Evolutionary conservation across 2,113 vertebrate genomes (phyloP), one percentile per base, ranked within the genome.

Genomic region (Aviceda subcristata): DNA sequence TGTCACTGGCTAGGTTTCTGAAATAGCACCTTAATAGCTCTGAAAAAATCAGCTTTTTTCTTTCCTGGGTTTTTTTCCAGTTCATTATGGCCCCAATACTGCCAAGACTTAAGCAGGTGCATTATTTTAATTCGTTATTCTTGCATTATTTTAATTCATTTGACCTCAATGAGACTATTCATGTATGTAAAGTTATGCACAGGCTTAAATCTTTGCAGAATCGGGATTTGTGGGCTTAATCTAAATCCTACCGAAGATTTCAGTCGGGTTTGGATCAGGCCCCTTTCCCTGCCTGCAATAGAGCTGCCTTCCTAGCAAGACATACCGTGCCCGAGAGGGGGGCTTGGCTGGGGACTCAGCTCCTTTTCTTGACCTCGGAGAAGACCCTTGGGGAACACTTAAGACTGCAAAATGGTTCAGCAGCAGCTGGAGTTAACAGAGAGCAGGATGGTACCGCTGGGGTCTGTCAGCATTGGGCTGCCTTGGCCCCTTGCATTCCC

Each of bases 201-300:
- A 77, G 77, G 73, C 81, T 93, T 91, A 93, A 85, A 91, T 90
- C 95, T 94, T 87, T 77, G 69, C 90, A 75, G 90, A 76, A 93
- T 94, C 60, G 34, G 90, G 87, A 92, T 95, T 80, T 93, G 73
- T 22, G 41, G 85, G 87, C 92, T 97, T 97, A 91, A 84, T 95
- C 73, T 90, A 90, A 94, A 87, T 87, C 87, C 77, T 66, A 6
- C 84, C 57, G 76, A 91, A 80, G 74, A 84, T 92, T 92, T 95
- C 50, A 73, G 68, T 43, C 2, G 0, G 34, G 64, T 84, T 89
- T 34, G 45, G 50, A 75, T 69, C 72, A 59, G 62, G n/a, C 21
- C 62, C 32, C 59, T 74, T 69, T 46, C 59, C 38, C 76, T 64
- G 55, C 22, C 39, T 56, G 38, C 30, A 36, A 4, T 36, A 64